Base-by-base conservation (phyloP, 30 jellyfish, hydroid and myxozoan genomes). In the Aurelia sp. region DNA sequence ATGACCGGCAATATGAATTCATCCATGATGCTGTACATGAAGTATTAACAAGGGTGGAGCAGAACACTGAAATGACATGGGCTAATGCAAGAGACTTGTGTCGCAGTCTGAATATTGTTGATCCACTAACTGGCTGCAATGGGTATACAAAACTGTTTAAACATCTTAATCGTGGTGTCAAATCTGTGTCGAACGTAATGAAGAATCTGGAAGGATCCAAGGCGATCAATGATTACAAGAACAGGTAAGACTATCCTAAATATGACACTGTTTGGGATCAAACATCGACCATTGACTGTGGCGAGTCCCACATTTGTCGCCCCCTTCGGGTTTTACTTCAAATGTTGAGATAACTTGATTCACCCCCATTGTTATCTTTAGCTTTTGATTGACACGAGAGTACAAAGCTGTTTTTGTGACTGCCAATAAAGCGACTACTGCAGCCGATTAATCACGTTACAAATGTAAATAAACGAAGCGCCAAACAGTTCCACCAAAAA, bases 1-100 rank as follows among this genome's bases (percentile, higher is more conserved):
- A 91, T 13, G 85, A 69, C 66, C 66, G 78, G 87, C 97, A 91
- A 77, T 91, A 84, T 66, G 89, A 84, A 61, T 85, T 91, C 72
- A 78, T 91, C 31, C 89, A 91, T 82, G 93, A 91, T 6, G 97
- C 85, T 6, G 62, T 91, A 3, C 79, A 74, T 27, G 86, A 79
- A 31, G 79, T 64, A 20, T n/a, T 88, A 61, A 75, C 76, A 21
- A 74, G 72, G 51, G 79, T 70, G 6, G 76, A 87, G 10, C 47
- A 16, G 33, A 55, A 78, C 21, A 74, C 79, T 1, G 86, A 84
- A 19, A 76, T 91, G 53, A 84, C 85, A n/a, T 77, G 86, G 51
- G 50, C 78, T 8, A 91, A 91, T 66, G 82, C 90, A 16, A 70
- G 72, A 10, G 84, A 68, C 11, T 66, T 84, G 19, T 50, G 35